A percentile compares a stretch with the other conserved stretches of the same genome.
Conservation (phyloP, 2,113 vertebrate species). For the Caracal caracal region DNA sequence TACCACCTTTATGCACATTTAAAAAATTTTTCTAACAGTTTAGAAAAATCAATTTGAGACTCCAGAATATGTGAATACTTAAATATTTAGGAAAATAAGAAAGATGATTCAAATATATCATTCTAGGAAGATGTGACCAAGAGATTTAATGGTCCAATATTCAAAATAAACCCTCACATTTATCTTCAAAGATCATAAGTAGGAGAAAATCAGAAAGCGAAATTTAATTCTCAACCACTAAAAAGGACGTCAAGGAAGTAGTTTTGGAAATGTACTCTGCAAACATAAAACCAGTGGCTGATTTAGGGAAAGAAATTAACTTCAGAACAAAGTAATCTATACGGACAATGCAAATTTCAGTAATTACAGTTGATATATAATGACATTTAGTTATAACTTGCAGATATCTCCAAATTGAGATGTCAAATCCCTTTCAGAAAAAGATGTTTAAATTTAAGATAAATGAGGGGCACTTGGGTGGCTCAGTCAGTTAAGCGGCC, state of each 20-base stretch:
- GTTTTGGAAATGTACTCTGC: slow-evolving; percentile 6
- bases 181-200: slow-evolving; percentile 34
- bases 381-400: not conserved
- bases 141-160: slow-evolving; percentile 42
- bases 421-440: slow-evolving; percentile 17
- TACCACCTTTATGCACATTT: not conserved
- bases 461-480: not conserved
- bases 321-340: slow-evolving; percentile 32
- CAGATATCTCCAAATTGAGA: slow-evolving; percentile 32
- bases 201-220: slow-evolving; percentile 37
- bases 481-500: too few species aligned
- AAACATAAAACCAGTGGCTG: slow-evolving; percentile 6
- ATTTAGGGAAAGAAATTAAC: not conserved
- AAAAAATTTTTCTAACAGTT: not conserved
- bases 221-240: slow-evolving; percentile 26
- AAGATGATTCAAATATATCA: slow-evolving; percentile 20
- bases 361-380: not conserved
- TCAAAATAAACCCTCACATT: slow-evolving; percentile 21
- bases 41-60: not conserved
- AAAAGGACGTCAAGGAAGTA: slow-evolving; percentile 11
- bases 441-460: slow-evolving; percentile 34
- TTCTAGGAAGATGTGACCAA: slow-evolving; percentile 13
- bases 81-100: slow-evolving; percentile 34
- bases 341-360: not conserved
- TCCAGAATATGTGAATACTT: not conserved